These are phyloP conservation scores for Poecilia gillii DNA, from an alignment of 2,797 vertebrate species.

Conservation along the genomic window DNA sequence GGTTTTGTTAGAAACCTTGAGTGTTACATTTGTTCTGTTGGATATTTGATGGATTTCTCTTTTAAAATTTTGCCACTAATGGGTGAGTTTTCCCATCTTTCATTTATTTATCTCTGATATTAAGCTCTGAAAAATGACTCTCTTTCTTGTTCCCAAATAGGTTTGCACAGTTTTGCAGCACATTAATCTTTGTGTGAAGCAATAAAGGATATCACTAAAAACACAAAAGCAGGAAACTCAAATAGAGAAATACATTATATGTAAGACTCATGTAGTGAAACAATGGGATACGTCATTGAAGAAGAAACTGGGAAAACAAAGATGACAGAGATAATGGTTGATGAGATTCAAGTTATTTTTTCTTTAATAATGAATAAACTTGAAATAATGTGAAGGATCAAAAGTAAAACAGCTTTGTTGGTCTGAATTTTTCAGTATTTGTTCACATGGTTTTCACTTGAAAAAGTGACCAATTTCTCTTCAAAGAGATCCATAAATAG, in stretches of 20 bases:
- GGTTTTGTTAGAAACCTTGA: not conserved
- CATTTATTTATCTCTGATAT: not conserved
- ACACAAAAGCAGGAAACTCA: not conserved
- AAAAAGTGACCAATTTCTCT: not conserved
- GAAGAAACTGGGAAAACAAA: not conserved
- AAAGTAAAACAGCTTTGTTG: not conserved
- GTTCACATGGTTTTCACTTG: not conserved
- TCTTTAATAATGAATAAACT: not conserved
- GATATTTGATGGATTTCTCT: not conserved
- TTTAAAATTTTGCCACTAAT: not conserved
- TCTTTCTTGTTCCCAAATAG: not conserved
- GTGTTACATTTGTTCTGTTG: not conserved
- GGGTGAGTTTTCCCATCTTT: not conserved
- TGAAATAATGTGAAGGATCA: not conserved
- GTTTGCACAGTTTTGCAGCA: not conserved
- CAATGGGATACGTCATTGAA: not conserved
- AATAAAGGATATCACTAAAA: not conserved
- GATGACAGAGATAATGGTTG: not conserved
- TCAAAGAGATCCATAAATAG: not conserved
- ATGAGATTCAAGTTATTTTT: not conserved
- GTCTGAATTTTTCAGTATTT: not conserved
- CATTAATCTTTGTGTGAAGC: conserved; percentile 3
- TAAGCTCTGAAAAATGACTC: not conserved
- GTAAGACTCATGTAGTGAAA: not conserved
- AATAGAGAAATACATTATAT: not conserved